phyloP scores from a whole-genome alignment of 2,888 invertebrate genomes.

The Melanostoma scalare region DNA sequence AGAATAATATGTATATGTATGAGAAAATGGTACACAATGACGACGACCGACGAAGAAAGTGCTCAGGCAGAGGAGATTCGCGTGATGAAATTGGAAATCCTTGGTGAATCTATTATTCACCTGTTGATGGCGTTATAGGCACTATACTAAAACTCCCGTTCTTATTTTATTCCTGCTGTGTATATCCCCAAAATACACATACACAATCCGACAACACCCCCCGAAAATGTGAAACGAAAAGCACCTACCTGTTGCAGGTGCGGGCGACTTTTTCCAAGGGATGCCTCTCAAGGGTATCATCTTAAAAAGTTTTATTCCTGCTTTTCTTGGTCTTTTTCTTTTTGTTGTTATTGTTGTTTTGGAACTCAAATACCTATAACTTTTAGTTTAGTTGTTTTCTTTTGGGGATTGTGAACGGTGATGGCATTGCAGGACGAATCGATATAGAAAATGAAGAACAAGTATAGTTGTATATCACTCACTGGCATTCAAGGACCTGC shows the following conservation, averaged over 20 bases:
- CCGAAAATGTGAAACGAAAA: constrained; percentile 38
- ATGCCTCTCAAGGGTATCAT: constrained; percentile 64
- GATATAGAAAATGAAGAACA: constrained; percentile 50
- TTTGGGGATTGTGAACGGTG: not conserved
- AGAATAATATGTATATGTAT: not conserved
- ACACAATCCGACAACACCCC: constrained; percentile 21
- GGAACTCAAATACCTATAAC: constrained; percentile 26
- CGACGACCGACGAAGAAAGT: constrained; percentile 32
- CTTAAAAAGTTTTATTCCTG: constrained; percentile 49
- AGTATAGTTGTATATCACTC: constrained; percentile 24
- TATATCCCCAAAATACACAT: constrained; percentile 31
- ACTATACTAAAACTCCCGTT: constrained; percentile 26
- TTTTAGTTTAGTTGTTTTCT: constrained; percentile 20
- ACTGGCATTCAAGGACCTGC: constrained; percentile 50
- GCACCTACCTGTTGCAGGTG: constrained; percentile 66
- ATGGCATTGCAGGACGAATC: constrained; percentile 36
- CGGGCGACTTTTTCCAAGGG: constrained; percentile 37
- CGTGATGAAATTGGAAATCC: constrained; percentile 67
- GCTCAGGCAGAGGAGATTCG: constrained; percentile 11
- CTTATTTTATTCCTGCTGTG: constrained; percentile 48
- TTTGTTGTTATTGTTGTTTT: constrained; percentile 15
- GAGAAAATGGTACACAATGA: constrained; percentile 53
- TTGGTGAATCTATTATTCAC: constrained; percentile 71
- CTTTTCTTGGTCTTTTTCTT: not conserved
- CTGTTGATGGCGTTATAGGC: constrained; percentile 65